Evolutionary conservation across 2,888 invertebrate genomes (phyloP).

Genomic region (Xestobium rufovillosum): DNA sequence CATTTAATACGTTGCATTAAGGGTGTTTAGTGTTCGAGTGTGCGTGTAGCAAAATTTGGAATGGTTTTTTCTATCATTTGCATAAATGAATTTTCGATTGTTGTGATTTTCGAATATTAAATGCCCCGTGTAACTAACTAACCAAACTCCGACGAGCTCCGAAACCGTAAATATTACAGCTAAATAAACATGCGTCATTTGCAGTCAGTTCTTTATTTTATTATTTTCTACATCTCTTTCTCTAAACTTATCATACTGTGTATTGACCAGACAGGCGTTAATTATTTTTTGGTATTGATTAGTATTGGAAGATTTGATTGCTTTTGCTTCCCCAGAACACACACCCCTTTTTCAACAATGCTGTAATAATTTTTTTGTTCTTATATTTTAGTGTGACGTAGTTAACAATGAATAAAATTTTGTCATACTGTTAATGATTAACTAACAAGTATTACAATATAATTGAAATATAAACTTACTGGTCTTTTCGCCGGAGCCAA

Average conservation of each 20-base stretch:
- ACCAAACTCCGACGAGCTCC: conserved; percentile 32
- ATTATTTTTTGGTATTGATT: too few species aligned
- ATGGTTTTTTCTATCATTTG: too few species aligned
- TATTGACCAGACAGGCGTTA: too few species aligned
- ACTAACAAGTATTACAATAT: conserved; percentile 4
- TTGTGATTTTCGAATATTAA: too few species aligned
- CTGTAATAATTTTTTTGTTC: conserved; percentile 29
- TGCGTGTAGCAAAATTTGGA: too few species aligned
- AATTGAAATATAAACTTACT: conserved; percentile 6
- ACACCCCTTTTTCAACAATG: conserved; percentile 31
- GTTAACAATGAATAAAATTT: conserved; percentile 35
- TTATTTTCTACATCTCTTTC: conserved; percentile 17
- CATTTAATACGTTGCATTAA: too few species aligned
- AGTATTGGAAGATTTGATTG: conserved; percentile 23
- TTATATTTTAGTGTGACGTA: conserved; percentile 41
- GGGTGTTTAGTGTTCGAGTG: too few species aligned
- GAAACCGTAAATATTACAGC: conserved; percentile 36
- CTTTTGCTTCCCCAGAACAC: conserved; percentile 37
- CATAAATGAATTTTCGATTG: too few species aligned
- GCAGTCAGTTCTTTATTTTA: conserved; percentile 33
- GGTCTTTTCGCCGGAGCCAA: conserved; percentile 24
- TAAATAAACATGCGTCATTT: conserved; percentile 39
- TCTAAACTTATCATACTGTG: conserved; percentile 17
- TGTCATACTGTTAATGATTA: conserved; percentile 26
- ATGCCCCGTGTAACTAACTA: too few species aligned